Conservation (phyloP, 2,888 invertebrate genomes). For the Morpho helenor region DNA sequence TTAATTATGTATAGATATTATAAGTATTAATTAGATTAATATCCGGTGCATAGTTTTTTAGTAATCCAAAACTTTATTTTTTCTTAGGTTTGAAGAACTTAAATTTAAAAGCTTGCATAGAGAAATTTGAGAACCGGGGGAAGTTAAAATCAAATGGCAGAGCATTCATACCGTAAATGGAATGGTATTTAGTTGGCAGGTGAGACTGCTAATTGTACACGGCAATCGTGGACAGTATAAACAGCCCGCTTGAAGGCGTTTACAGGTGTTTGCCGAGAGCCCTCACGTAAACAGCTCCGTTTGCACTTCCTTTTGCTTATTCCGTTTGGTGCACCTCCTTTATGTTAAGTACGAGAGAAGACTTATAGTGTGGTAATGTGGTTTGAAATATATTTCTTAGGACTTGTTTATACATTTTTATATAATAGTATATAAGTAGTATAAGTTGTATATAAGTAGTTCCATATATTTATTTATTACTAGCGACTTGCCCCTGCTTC, state of each 20-base stretch:
- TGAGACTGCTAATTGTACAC: constrained; percentile 67
- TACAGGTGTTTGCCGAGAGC: constrained; percentile 68
- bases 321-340: constrained; percentile 27
- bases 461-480: too few species aligned
- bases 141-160: constrained; percentile 16
- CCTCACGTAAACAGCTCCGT: constrained; percentile 70
- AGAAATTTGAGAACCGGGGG: not conserved
- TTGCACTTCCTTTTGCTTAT: constrained; percentile 53
- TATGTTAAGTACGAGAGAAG: constrained; percentile 17
- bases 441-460: too few species aligned
- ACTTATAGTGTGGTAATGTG: constrained; percentile 4
- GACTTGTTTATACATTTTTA: not conserved
- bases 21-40: too few species aligned
- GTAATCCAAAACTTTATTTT: too few species aligned
- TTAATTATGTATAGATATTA: too few species aligned
- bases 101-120: not conserved
- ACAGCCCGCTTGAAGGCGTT: constrained; percentile 56
- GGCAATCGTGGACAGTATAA: constrained; percentile 65
- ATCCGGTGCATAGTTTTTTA: too few species aligned
- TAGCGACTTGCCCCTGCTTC: too few species aligned
- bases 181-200: constrained; percentile 41
- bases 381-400: constrained; percentile 1
- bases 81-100: not conserved
- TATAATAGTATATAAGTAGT: too few species aligned
- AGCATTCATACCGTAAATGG: constrained; percentile 19